A percentile compares a stretch with the other conserved stretches of the same genome.
These are phyloP conservation scores for Cyprinella venusta DNA, from an alignment of 2,797 vertebrate species.

Conservation along the genomic window DNA sequence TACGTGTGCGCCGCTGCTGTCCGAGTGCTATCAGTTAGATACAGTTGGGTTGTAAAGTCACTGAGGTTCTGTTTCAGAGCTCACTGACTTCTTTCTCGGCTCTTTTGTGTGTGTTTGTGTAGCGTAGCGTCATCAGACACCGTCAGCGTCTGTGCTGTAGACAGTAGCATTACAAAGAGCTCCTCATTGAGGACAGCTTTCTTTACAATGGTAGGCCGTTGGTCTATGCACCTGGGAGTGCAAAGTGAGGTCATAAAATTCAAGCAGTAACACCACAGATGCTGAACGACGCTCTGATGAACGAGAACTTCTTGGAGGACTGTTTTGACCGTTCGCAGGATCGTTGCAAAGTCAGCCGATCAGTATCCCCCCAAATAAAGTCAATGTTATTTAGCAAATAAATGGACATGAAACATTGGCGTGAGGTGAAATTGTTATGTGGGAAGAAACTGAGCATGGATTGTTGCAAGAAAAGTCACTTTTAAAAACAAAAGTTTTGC, in stretches of 20 bases:
- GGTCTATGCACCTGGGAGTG: slow-evolving; percentile 46
- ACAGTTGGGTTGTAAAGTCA: slow-evolving; percentile 69
- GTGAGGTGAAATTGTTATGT: background rate
- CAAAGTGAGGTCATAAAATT: slow-evolving; percentile 41
- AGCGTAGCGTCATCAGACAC: slow-evolving; percentile 59
- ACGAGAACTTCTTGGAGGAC: background rate
- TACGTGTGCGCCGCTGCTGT: slow-evolving; percentile 36
- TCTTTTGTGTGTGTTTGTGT: slow-evolving; percentile 56
- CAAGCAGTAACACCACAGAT: slow-evolving; percentile 14
- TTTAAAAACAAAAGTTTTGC: too few relatives aligned
- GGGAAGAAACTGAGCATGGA: background rate
- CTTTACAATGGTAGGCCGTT: slow-evolving; percentile 46
- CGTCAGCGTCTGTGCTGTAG: slow-evolving; percentile 39
- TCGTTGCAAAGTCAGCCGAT: background rate
- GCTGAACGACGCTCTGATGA: background rate
- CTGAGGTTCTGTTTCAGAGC: slow-evolving; percentile 57
- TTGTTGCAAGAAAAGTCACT: background rate
- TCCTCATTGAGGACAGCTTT: slow-evolving; percentile 33
- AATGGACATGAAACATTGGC: background rate
- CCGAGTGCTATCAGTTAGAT: slow-evolving; percentile 74
- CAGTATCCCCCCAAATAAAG: background rate
- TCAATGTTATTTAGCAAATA: background rate
- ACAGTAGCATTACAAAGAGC: slow-evolving; percentile 55
- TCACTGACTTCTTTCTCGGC: slow-evolving; percentile 39
- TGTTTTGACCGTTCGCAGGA: background rate